These are phyloP conservation scores for Yponomeuta plumbellus DNA, from an alignment of 2,888 invertebrate genomes.

Conservation along the genomic window DNA sequence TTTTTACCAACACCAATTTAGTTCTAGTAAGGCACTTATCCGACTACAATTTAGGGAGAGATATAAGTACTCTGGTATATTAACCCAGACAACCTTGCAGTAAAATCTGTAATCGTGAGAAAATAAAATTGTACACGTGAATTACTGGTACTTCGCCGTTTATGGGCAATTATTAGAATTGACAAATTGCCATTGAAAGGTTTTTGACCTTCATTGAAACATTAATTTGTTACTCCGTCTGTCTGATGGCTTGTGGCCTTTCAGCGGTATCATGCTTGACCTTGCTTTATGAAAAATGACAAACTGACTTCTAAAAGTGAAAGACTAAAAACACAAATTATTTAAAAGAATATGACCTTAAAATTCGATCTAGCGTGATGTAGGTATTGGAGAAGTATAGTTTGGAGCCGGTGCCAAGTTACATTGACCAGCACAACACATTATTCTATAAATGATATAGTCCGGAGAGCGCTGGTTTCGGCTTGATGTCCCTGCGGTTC, in stretches of 20 bases:
- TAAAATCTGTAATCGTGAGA: slow-evolving; percentile 18
- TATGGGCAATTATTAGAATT: slow-evolving; percentile 45
- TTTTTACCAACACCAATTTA: slow-evolving; percentile 2
- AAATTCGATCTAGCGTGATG: too few species aligned
- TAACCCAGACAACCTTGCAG: slow-evolving; percentile 23
- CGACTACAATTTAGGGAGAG: background rate
- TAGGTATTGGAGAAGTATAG: too few species aligned
- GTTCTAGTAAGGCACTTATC: background rate
- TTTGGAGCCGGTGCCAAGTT: too few species aligned
- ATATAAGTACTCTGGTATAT: background rate
- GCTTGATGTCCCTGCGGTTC: too few species aligned
- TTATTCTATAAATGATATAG: too few species aligned
- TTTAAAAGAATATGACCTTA: too few species aligned
- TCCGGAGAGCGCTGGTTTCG: too few species aligned
- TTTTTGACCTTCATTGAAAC: slow-evolving; percentile 42
- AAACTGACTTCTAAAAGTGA: too few species aligned
- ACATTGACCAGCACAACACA: too few species aligned
- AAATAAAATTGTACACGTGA: slow-evolving; percentile 12
- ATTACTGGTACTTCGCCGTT: slow-evolving; percentile 29
- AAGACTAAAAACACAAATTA: too few species aligned
- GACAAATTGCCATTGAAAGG: slow-evolving; percentile 44
- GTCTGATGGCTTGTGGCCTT: background rate
- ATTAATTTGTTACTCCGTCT: slow-evolving; percentile 12
- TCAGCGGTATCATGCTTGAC: background rate
- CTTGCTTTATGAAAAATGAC: background rate